Percentiles rank a stretch among this genome's conserved stretches.
Evolutionary conservation across 2,888 invertebrate genomes (phyloP).

Genomic region (Apamea sordens): DNA sequence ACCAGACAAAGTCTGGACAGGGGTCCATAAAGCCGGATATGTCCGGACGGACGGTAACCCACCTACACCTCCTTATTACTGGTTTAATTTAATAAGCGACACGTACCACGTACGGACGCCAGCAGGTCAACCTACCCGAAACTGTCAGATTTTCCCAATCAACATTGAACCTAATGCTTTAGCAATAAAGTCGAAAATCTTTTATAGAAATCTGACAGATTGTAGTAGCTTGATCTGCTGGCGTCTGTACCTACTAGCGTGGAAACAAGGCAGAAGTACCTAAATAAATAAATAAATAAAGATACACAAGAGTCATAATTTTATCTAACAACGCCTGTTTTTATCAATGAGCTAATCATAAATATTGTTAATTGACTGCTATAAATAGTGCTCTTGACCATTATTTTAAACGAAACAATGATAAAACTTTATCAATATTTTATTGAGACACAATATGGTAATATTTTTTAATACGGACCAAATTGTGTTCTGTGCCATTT

Average conservation of each 20-base stretch:
- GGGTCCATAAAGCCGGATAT: not conserved
- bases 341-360: not conserved
- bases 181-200: no score
- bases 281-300: no score
- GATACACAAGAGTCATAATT: not conserved
- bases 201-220: no score
- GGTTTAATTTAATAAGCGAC: not conserved
- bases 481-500: not conserved
- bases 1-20: not conserved
- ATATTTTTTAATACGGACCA: not conserved
- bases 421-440: constrained; percentile 12
- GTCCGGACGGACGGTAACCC: not conserved
- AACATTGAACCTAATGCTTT: no score
- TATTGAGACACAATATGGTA: not conserved
- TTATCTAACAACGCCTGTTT: not conserved
- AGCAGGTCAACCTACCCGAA: no score
- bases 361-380: not conserved
- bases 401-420: not conserved
- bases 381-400: not conserved
- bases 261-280: not conserved
- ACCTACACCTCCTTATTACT: not conserved
- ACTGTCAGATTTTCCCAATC: no score
- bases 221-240: no score
- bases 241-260: no score
- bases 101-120: not conserved